phyloP scores from a whole-genome alignment of 1,140 invertebrate genomes.

The Ceratosolen solmsi region DNA sequence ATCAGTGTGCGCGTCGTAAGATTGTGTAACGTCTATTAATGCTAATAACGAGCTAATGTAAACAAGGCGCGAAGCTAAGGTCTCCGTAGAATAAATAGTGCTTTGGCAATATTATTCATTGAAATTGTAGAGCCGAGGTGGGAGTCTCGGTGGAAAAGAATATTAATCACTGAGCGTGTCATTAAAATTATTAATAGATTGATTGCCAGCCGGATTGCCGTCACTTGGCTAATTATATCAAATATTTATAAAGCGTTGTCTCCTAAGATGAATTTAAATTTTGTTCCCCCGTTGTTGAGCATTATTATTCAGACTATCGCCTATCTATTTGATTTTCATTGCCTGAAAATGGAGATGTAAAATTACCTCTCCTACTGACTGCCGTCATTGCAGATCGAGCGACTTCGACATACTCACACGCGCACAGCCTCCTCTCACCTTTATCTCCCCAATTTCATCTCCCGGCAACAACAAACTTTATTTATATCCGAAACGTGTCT shows the following conservation, averaged over 20 bases:
- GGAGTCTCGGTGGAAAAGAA: neutral
- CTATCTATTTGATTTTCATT: neutral
- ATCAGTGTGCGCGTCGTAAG: neutral
- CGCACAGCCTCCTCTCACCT: neutral
- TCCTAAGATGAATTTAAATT: neutral
- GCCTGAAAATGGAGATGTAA: neutral
- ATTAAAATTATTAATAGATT: neutral
- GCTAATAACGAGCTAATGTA: conserved; percentile 19
- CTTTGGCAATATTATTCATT: neutral
- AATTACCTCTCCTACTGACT: neutral
- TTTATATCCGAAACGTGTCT: neutral
- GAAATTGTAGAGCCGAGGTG: neutral
- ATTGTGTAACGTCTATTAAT: conserved; percentile 13
- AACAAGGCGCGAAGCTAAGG: neutral
- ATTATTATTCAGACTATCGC: neutral
- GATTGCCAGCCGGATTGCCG: neutral
- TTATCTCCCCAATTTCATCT: neutral
- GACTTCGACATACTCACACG: no score
- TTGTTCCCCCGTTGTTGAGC: neutral
- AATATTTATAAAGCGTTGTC: neutral
- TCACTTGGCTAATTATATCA: neutral
- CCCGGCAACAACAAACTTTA: neutral
- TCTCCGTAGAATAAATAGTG: neutral
- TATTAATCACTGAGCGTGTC: neutral
- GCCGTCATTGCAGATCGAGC: no score